Conservation (phyloP, 2,113 vertebrate species). For the Aix galericulata region DNA sequence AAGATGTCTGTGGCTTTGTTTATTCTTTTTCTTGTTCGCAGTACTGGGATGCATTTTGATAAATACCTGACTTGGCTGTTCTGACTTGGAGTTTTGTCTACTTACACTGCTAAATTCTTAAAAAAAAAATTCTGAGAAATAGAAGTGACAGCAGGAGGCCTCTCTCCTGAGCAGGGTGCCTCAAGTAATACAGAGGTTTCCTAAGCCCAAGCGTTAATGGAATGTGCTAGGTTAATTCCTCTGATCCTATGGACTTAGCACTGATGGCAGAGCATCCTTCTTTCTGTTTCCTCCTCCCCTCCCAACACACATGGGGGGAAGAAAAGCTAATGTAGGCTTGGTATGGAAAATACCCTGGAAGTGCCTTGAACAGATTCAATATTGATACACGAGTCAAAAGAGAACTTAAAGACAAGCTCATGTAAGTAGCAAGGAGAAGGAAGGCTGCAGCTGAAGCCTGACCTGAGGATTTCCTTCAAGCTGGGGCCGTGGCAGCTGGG, state of each 20-base stretch:
- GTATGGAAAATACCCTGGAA: neutral
- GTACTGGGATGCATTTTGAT: neutral
- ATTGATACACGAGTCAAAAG: neutral
- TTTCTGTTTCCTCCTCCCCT: neutral
- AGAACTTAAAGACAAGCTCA: neutral
- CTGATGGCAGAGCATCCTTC: fast-evolving
- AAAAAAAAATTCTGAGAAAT: neutral
- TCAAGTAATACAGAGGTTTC: neutral
- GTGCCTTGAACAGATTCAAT: neutral
- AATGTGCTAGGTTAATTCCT: neutral
- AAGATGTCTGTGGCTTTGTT: neutral
- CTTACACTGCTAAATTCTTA: neutral
- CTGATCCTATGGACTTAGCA: fast-evolving
- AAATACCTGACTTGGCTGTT: neutral
- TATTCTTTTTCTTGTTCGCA: neutral
- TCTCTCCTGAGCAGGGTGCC: neutral
- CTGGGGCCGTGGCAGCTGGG: neutral
- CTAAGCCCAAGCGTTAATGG: neutral
- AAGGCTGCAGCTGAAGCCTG: neutral
- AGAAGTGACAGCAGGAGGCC: neutral
- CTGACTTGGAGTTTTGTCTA: neutral
- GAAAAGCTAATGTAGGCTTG: no score
- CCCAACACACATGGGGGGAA: no score
- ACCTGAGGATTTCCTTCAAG: neutral
- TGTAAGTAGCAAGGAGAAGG: neutral